Evolutionary conservation across 2,888 invertebrate genomes (phyloP), one percentile per base, ranked within the genome.

Genomic region (Elegia similella): DNA sequence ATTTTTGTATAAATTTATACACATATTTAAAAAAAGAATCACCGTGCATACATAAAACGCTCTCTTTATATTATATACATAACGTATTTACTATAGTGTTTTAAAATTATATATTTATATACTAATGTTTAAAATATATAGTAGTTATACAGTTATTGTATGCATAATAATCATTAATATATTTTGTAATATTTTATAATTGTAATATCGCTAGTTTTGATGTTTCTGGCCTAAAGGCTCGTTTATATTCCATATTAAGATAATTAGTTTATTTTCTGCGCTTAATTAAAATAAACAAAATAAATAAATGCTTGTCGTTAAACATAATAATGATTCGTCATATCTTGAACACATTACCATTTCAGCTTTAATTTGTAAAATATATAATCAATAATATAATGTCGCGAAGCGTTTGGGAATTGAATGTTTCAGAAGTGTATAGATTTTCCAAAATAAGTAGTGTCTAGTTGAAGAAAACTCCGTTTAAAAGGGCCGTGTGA

Each of bases 331-430:
- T 23, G 5, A 48, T 48, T 38, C 12, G 23, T 42, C 43, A 34
- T 42, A 34, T 44, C 58, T 55, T 65, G 65, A 76, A 76, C 68
- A 75, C 71, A 79, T 80, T 82, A 82, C 82, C 82, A 81, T 72
- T 66, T 68, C 74, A 81, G 82, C 82, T 82, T 82, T 82, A 82
- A 82, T 75, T 72, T 67, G 48, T 59, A 67, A 38, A 61, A 56
- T 61, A 56, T 59, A 64, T 38, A 12, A 38, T 38, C 2, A 55
- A 54, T 30, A 32, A 44, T 42, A 44, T 44, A 23, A 23, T 23
- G 2, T 23, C 23, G 23, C 23, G 23, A 23, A 5, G 23, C 23
- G 23, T 23, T 23, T 23, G 23, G 23, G 23, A 23, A 23, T 23
- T 2, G 23, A 23, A 23, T 23, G n/a, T 23, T 23, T 5, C 23